These are phyloP conservation scores for Leptosomus discolor DNA, from an alignment of 2,113 vertebrate species.

Conservation along the genomic window DNA sequence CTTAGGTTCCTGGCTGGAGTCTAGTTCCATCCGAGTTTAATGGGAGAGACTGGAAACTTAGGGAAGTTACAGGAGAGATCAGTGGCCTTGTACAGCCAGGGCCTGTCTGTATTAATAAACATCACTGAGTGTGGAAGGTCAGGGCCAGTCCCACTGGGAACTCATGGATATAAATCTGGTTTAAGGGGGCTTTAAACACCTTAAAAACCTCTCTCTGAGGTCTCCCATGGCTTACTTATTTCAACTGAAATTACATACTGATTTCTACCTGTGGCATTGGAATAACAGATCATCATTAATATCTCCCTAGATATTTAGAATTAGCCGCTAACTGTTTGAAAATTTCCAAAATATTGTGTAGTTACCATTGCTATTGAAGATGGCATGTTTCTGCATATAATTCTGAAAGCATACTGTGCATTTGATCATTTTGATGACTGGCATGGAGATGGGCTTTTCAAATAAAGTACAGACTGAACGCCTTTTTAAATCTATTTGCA, in stretches of 20 bases:
- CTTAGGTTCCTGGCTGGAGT: background rate
- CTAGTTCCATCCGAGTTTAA: background rate
- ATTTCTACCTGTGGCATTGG: background rate
- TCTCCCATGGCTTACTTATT: background rate
- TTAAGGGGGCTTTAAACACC: background rate
- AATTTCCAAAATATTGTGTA: fast-evolving
- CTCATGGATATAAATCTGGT: background rate
- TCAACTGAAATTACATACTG: background rate
- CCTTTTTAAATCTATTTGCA: background rate
- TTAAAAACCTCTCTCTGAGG: background rate
- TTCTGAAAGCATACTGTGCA: background rate
- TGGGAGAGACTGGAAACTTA: background rate
- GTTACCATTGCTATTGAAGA: background rate
- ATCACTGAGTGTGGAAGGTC: background rate
- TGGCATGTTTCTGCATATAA: fast-evolving
- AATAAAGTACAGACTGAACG: background rate
- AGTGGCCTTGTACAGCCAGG: background rate
- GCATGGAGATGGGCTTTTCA: background rate
- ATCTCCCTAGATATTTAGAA: background rate
- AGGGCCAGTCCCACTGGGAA: background rate
- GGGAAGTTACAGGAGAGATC: background rate
- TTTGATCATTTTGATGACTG: background rate
- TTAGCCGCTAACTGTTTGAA: background rate
- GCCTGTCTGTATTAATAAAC: background rate
- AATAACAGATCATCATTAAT: background rate